A percentile compares a stretch with the other conserved stretches of the same genome.
phyloP scores from a whole-genome alignment of 2,113 vertebrate species.

The Chrysemys picta region DNA sequence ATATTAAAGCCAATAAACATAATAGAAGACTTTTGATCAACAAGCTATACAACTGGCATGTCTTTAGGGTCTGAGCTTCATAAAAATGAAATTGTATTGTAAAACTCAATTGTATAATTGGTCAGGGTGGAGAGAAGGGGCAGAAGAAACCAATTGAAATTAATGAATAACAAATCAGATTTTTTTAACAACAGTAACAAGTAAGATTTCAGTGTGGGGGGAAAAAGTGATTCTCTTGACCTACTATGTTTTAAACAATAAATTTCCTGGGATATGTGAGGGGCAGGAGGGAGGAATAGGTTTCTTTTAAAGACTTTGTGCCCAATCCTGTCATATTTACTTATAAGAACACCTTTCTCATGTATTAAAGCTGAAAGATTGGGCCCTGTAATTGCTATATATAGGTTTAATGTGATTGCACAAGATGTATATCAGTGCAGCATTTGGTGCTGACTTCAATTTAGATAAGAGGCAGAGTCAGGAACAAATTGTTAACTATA shows the following conservation, averaged over 20 bases:
- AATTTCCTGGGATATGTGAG: neutral
- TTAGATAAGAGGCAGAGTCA: neutral
- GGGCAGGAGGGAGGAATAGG: neutral
- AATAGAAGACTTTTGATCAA: constrained; percentile 48
- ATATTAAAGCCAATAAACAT: constrained; percentile 42
- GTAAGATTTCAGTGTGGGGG: neutral
- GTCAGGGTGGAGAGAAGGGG: neutral
- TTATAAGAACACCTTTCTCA: neutral
- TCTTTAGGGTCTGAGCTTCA: constrained; percentile 16
- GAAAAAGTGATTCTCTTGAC: neutral
- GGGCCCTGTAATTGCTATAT: neutral
- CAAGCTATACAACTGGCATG: constrained; percentile 27
- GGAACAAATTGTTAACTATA: neutral
- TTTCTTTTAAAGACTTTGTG: neutral
- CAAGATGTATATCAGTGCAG: neutral
- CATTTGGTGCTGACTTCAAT: neutral
- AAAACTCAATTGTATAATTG: constrained; percentile 26
- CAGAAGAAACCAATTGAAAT: neutral
- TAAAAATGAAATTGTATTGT: constrained; percentile 38
- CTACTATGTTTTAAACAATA: neutral
- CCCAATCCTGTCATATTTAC: neutral
- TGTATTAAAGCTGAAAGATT: neutral
- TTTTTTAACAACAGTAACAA: neutral
- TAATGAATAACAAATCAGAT: neutral
- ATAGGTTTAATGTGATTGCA: neutral